Evolutionary conservation across 2,797 vertebrate species (phyloP).

Genomic region (Micropoecilia bifurca): DNA sequence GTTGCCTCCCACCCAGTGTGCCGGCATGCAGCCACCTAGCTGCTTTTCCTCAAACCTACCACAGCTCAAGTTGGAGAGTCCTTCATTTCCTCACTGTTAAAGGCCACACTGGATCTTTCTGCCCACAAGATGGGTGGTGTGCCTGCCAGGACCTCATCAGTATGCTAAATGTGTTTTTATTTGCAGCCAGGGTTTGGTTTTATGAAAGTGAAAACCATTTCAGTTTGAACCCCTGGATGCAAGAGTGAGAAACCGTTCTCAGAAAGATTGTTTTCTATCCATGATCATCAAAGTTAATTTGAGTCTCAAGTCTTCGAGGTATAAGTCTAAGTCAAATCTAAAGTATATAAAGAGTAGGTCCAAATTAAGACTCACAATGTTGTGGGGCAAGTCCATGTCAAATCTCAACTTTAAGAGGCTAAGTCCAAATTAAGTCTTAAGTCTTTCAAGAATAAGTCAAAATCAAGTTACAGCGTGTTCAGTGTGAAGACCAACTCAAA

Average conservation of each 20-base stretch:
- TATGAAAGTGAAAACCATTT: constrained; percentile 49
- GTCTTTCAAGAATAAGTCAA: not conserved
- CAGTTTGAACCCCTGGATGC: constrained; percentile 33
- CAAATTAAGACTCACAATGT: not conserved
- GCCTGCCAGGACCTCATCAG: constrained; percentile 63
- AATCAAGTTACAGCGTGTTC: not conserved
- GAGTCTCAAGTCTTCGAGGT: not conserved
- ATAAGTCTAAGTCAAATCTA: not conserved
- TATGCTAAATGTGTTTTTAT: constrained; percentile 71
- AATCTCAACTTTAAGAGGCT: not conserved
- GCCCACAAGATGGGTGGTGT: constrained; percentile 64
- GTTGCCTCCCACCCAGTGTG: constrained; percentile 63
- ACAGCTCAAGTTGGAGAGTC: constrained; percentile 59
- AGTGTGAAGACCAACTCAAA: not conserved
- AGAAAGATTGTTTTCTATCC: constrained; percentile 18
- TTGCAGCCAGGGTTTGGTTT: constrained; percentile 58
- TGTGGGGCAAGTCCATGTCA: not conserved
- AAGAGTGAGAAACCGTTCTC: constrained; percentile 14
- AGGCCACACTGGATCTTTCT: constrained; percentile 43
- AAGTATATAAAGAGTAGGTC: not conserved
- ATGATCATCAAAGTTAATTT: not conserved
- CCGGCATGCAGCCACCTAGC: constrained; percentile 46
- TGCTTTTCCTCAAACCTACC: constrained; percentile 70
- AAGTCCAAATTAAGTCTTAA: not conserved
- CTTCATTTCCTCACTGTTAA: constrained; percentile 58